A percentile compares a stretch with the other conserved stretches of the same genome.
phyloP scores from a whole-genome alignment of 1,140 invertebrate genomes.

The Cotesia typhae region DNA sequence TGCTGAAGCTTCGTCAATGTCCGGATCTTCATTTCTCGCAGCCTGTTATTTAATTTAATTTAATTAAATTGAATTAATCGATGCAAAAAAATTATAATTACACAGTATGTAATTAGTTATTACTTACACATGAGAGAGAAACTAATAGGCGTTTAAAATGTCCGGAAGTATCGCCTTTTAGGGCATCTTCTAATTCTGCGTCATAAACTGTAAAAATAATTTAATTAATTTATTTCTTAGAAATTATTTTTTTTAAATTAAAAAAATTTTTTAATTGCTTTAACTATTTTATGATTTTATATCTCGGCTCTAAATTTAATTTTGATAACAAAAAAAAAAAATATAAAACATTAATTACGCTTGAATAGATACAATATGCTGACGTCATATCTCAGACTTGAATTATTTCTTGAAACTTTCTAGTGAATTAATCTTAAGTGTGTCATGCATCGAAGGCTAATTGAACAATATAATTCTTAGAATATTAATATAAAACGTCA shows the following conservation, averaged over 20 bases:
- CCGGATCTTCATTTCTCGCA: conserved; percentile 63
- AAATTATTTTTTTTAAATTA: neutral
- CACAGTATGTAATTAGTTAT: neutral
- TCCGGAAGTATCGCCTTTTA: conserved; percentile 88
- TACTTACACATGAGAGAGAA: conserved; percentile 74
- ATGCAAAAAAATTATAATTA: neutral
- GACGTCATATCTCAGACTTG: neutral
- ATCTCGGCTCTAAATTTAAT: too few species aligned
- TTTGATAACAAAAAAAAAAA: too few species aligned
- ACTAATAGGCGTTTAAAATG: conserved; percentile 86
- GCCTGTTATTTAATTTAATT: conserved; percentile 53
- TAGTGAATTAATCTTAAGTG: conserved; percentile 12
- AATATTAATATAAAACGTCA: neutral
- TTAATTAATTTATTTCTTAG: conserved; percentile 7
- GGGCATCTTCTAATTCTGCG: conserved; percentile 79
- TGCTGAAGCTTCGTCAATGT: conserved; percentile 74
- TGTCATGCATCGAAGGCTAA: neutral
- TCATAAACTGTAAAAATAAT: conserved; percentile 72
- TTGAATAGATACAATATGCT: too few species aligned
- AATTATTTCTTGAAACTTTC: conserved; percentile 18
- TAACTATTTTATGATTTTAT: too few species aligned
- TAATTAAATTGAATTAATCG: neutral
- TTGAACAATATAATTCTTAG: neutral
- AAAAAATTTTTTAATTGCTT: neutral
- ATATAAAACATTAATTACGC: too few species aligned